Conservation (phyloP, 2,113 vertebrate genomes). For the Lagopus muta region DNA sequence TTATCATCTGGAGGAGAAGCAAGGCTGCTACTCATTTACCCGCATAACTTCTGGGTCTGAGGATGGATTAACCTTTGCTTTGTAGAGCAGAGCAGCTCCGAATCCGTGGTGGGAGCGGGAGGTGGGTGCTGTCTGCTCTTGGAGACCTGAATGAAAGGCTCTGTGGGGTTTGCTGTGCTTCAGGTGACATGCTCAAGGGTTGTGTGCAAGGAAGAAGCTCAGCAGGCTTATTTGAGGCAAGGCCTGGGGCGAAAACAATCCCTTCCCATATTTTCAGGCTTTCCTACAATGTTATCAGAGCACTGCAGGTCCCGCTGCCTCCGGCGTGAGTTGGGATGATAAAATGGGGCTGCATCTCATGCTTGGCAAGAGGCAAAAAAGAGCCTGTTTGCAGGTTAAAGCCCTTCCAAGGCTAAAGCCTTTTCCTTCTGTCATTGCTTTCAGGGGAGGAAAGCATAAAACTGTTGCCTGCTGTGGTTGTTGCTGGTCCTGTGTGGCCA, state of each 20-base stretch:
- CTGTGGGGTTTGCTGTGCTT: not conserved
- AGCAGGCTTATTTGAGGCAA: slow-evolving; percentile 41
- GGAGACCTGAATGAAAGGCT: not conserved
- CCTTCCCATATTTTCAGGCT: not conserved
- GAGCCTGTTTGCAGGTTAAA: not conserved
- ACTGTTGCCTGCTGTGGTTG: not conserved
- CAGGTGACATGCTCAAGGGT: not conserved
- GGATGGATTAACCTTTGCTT: not conserved
- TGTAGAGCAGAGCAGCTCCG: not conserved
- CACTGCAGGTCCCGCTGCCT: slow-evolving; percentile 35
- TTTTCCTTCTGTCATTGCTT: not conserved
- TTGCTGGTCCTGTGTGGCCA: not conserved
- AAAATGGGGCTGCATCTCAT: not conserved
- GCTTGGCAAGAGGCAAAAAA: not conserved
- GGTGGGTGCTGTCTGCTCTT: slow-evolving; percentile 1
- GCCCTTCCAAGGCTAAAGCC: not conserved
- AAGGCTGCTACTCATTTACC: not conserved
- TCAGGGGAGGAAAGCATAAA: not conserved
- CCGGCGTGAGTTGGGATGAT: not conserved
- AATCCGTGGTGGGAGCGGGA: not conserved
- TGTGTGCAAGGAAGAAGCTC: slow-evolving; percentile 35
- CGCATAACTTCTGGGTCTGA: not conserved
- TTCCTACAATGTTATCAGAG: slow-evolving; percentile 40
- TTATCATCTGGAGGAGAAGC: not conserved
- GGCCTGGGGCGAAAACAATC: slow-evolving; percentile 39